phyloP scores from a whole-genome alignment of 2,113 vertebrate species.

The Phycodurus eques region DNA sequence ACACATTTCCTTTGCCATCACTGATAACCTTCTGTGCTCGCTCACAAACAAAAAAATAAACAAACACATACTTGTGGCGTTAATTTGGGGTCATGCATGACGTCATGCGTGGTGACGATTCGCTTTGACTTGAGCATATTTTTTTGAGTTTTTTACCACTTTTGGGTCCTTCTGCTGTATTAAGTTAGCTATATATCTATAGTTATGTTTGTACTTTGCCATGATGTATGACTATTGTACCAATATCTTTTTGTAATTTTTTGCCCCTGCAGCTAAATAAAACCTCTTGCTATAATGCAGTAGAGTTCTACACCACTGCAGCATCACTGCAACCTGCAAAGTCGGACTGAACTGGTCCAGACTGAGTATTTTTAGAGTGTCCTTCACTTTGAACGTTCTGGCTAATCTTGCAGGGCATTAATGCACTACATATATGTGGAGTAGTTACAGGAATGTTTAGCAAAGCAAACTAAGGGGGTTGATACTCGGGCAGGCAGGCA shows the following conservation, averaged over 20 bases:
- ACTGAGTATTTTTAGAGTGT: constrained; percentile 15
- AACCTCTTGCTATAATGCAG: not conserved
- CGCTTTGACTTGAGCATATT: too few relatives aligned
- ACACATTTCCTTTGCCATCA: too few relatives aligned
- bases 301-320: not conserved
- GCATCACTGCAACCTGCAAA: constrained; percentile 7
- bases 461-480: constrained; percentile 35
- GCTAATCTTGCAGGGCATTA: constrained; percentile 5
- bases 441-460: constrained; percentile 34
- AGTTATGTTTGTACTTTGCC: not conserved
- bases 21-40: too few relatives aligned
- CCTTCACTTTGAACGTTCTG: constrained; percentile 10
- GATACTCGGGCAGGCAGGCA: constrained; percentile 14
- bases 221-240: not conserved
- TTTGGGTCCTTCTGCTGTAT: not conserved
- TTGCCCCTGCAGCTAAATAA: not conserved
- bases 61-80: too few relatives aligned
- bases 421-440: constrained; percentile 1
- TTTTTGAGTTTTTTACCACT: not conserved
- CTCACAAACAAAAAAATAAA: too few relatives aligned
- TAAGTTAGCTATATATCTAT: not conserved
- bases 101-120: not conserved
- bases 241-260: not conserved
- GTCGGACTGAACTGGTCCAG: constrained; percentile 3
- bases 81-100: too few relatives aligned